These are phyloP conservation scores for Taurulus bubalis DNA, from an alignment of 2,113 vertebrate species.

Conservation along the genomic window DNA sequence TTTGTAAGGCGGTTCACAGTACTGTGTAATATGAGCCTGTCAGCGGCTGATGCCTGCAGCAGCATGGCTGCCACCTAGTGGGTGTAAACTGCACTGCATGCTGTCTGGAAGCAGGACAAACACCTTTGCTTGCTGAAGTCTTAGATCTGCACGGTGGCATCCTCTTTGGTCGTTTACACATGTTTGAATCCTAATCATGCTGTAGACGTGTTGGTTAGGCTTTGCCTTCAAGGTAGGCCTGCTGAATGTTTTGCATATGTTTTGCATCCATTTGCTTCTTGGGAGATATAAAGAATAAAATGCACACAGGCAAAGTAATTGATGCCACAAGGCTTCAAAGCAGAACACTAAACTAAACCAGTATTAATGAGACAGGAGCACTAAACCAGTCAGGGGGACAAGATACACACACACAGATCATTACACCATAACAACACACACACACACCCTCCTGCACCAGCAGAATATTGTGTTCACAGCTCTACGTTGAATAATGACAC, in stretches of 20 bases:
- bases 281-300: too few relatives aligned
- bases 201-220: not conserved
- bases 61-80: slow-evolving; percentile 26
- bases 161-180: not conserved
- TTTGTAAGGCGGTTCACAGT: not conserved
- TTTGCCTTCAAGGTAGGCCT: not conserved
- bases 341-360: too few relatives aligned
- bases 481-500: too few relatives aligned
- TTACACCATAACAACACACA: too few relatives aligned
- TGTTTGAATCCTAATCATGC: not conserved
- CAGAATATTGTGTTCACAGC: too few relatives aligned
- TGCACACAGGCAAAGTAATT: too few relatives aligned
- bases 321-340: too few relatives aligned
- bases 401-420: too few relatives aligned
- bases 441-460: too few relatives aligned
- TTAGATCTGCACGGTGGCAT: not conserved
- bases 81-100: not conserved
- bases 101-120: not conserved
- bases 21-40: not conserved
- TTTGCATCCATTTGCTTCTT: not conserved
- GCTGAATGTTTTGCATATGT: not conserved
- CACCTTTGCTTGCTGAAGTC: not conserved
- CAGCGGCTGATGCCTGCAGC: slow-evolving; percentile 11
- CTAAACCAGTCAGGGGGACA: too few relatives aligned
- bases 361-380: too few relatives aligned